phyloP scores from a whole-genome alignment of 2,888 invertebrate genomes.

The Thymelicus acteon region DNA sequence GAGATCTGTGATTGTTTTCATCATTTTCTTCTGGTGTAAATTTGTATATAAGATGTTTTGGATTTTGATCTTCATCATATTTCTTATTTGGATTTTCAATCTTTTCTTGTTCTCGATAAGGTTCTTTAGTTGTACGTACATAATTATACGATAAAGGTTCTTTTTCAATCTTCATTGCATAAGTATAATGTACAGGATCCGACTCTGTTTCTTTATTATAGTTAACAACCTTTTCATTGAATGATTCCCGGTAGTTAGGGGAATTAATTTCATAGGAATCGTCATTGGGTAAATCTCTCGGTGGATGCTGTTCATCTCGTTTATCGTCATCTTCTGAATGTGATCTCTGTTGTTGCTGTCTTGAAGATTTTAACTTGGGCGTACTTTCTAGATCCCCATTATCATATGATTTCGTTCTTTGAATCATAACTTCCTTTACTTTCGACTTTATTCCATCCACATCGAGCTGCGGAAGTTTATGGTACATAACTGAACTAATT shows the following conservation, averaged over 20 bases:
- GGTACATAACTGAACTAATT: conserved; percentile 66
- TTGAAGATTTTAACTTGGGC: conserved; percentile 53
- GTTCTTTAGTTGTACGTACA: conserved; percentile 54
- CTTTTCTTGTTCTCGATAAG: conserved; percentile 54
- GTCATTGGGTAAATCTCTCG: conserved; percentile 57
- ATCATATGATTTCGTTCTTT: conserved; percentile 66
- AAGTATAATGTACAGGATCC: conserved; percentile 64
- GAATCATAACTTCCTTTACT: conserved; percentile 60
- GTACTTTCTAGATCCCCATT: conserved; percentile 55
- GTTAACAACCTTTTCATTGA: conserved; percentile 67
- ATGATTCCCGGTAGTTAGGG: conserved; percentile 72
- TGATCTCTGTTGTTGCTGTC: conserved; percentile 56
- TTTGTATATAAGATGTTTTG: conserved; percentile 62
- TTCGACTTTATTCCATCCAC: conserved; percentile 57
- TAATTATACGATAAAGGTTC: conserved; percentile 70
- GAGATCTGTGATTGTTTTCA: conserved; percentile 32
- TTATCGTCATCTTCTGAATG: conserved; percentile 51
- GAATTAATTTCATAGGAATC: conserved; percentile 70
- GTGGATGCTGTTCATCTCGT: conserved; percentile 55
- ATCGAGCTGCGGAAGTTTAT: conserved; percentile 58
- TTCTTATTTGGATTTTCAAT: conserved; percentile 57
- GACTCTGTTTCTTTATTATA: conserved; percentile 71
- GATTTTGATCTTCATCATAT: conserved; percentile 52
- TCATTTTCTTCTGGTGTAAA: conserved; percentile 56
- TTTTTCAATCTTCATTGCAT: conserved; percentile 58